A percentile compares a stretch with the other conserved stretches of the same genome.
These are phyloP conservation scores for Heterodera schachtii DNA, from an alignment of 1,140 invertebrate genomes.

Conservation along the genomic window DNA sequence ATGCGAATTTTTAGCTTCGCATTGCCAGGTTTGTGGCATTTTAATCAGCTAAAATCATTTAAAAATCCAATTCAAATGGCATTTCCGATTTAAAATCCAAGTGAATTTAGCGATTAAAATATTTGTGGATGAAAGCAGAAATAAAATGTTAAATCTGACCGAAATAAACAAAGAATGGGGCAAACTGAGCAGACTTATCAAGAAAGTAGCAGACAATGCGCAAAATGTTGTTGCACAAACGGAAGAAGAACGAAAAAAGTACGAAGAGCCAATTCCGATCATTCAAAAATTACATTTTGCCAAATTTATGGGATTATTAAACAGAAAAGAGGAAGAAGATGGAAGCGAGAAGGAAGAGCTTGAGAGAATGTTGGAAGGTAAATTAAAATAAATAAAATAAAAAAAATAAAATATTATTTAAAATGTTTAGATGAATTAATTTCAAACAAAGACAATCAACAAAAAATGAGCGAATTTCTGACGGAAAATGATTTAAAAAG, in stretches of 20 bases:
- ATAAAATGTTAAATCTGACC: not conserved
- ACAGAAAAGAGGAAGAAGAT: not conserved
- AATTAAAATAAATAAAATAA: not conserved
- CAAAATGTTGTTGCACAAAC: not conserved
- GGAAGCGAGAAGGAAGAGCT: not conserved
- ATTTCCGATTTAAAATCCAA: not conserved
- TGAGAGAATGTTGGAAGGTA: not conserved
- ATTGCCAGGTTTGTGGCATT: not conserved
- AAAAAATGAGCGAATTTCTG: not conserved
- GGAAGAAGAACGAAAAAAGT: not conserved
- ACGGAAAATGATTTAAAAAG: not conserved
- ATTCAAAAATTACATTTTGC: not conserved
- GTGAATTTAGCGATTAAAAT: not conserved
- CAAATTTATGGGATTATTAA: not conserved
- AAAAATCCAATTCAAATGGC: too few species aligned
- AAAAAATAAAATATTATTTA: not conserved
- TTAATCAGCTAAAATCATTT: too few species aligned
- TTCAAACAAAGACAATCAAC: not conserved
- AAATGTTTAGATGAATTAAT: not conserved
- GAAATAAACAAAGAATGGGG: not conserved
- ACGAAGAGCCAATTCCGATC: not conserved
- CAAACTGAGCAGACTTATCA: not conserved
- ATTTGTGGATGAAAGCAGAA: not conserved
- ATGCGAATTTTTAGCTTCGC: not conserved
- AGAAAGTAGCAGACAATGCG: not conserved